phyloP scores from a whole-genome alignment of 2,888 invertebrate species.

The Drosophila crucigera region DNA sequence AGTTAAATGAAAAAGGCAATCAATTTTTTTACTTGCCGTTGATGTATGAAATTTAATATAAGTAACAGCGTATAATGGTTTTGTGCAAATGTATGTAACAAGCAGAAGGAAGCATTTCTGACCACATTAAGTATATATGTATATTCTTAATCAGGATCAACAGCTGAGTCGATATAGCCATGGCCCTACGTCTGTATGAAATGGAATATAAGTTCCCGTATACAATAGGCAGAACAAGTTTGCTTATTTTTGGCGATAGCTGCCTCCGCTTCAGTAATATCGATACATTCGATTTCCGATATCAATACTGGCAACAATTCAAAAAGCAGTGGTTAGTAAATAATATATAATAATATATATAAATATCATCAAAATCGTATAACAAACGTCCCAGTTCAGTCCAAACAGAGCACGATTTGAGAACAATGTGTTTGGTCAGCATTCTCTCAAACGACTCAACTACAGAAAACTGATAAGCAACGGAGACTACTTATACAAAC shows the following conservation, averaged over 20 bases:
- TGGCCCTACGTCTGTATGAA: neutral
- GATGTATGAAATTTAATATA: neutral
- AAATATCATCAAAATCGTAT: neutral
- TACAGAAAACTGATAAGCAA: slow-evolving; percentile 33
- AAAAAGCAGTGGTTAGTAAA: neutral
- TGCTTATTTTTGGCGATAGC: too few species aligned
- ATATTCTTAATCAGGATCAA: neutral
- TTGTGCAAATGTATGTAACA: neutral
- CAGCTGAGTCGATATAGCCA: too few species aligned
- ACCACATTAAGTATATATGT: neutral
- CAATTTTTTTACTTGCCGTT: neutral
- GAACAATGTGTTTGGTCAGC: neutral
- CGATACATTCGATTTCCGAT: neutral
- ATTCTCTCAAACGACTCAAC: slow-evolving; percentile 6
- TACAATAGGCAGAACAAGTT: too few species aligned
- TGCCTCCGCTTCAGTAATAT: too few species aligned
- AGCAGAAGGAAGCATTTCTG: neutral
- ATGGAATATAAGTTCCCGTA: too few species aligned
- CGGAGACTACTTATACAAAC: neutral
- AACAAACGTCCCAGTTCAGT: neutral
- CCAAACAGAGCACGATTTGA: slow-evolving; percentile 3
- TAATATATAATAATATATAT: neutral
- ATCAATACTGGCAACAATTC: neutral
- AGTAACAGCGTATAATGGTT: neutral
- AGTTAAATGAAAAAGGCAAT: neutral